phyloP scores from a whole-genome alignment of 2,113 vertebrate genomes.

The Hippocampus mohnikei region DNA sequence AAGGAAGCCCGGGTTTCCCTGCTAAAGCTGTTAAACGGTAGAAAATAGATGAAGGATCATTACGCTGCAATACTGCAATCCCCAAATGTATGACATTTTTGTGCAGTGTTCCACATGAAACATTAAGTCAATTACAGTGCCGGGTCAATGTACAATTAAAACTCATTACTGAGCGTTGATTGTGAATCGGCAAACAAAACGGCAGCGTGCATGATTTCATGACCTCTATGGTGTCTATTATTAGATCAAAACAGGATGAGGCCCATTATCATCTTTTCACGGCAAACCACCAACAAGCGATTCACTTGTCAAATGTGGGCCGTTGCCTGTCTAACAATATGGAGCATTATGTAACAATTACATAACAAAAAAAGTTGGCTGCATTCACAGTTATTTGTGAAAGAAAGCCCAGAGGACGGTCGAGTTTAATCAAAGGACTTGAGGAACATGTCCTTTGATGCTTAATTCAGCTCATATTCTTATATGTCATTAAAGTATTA shows the following conservation, averaged over 20 bases:
- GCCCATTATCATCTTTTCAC: neutral
- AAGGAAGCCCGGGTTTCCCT: no score
- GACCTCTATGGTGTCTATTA: neutral
- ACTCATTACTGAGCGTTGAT: neutral
- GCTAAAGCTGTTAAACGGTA: no score
- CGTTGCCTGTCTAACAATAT: conserved; percentile 6
- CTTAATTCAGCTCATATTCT: neutral
- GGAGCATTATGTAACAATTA: conserved; percentile 7
- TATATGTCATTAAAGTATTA: neutral
- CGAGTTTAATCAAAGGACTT: neutral
- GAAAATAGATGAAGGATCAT: no score
- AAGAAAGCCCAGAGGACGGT: neutral
- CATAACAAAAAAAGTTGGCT: neutral
- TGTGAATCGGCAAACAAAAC: neutral
- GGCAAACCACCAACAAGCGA: neutral
- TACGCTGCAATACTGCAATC: no score
- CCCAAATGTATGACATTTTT: no score
- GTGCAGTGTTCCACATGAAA: no score
- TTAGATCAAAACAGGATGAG: neutral
- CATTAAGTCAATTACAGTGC: no score
- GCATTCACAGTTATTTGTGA: conserved; percentile 1
- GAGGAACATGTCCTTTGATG: no score
- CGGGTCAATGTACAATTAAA: neutral
- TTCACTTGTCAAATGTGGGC: conserved; percentile 6
- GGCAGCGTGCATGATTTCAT: neutral